Evolutionary conservation across 2,888 invertebrate species (phyloP).

Genomic region (Eupithecia inturbata): DNA sequence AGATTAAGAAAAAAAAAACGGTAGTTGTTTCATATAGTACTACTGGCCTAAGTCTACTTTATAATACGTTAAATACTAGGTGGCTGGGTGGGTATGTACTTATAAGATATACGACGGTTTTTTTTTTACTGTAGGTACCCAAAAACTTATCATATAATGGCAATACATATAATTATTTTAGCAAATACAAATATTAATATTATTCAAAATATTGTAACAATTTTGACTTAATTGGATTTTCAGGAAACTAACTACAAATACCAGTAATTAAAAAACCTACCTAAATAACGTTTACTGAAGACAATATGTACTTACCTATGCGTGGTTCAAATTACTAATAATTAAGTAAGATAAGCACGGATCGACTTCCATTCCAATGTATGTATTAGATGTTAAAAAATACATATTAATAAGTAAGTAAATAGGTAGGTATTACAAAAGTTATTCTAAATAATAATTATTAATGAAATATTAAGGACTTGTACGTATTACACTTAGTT

Average conservation of each 20-base stretch:
- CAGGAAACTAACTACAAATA: neutral
- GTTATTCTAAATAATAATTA: neutral
- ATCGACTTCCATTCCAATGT: neutral
- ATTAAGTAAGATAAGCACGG: neutral
- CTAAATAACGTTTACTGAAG: neutral
- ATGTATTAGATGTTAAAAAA: neutral
- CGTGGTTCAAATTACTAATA: neutral
- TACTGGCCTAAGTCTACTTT: slow-evolving; percentile 9
- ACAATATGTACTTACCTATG: neutral
- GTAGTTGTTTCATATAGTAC: slow-evolving; percentile 25
- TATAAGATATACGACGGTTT: neutral
- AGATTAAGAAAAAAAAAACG: slow-evolving; percentile 1
- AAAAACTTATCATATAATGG: neutral
- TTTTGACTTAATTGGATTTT: neutral
- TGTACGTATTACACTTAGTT: neutral
- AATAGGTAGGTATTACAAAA: neutral
- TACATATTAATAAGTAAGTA: neutral
- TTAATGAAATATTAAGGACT: neutral
- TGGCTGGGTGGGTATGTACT: neutral
- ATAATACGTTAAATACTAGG: neutral
- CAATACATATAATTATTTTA: neutral
- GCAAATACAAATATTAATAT: neutral
- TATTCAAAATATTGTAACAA: neutral
- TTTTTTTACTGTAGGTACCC: neutral
- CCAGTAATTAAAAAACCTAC: neutral